Percentiles rank a stretch among this genome's conserved stretches.
phyloP scores from a whole-genome alignment of 2,113 vertebrate species.

The Nerophis lumbriciformis region DNA sequence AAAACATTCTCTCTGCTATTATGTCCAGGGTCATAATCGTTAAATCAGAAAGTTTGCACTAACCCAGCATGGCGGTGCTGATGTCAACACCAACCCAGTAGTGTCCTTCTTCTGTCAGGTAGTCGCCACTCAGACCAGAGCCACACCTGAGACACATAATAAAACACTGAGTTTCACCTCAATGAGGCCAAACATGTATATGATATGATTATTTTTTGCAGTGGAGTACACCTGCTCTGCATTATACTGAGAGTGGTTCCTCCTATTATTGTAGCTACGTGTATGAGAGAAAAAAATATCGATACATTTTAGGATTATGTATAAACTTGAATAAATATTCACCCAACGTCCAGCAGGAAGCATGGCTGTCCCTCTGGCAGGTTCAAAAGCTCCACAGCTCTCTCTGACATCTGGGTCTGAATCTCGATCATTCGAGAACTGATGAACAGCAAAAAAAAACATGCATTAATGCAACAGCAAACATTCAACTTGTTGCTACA shows the following conservation, averaged over 20 bases:
- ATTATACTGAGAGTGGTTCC: no score
- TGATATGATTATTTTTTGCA: no score
- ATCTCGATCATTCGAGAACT: conserved; percentile 93
- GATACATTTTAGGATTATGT: no score
- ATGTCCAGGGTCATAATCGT: no score
- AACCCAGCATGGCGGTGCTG: conserved; percentile 92
- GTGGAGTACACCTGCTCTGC: no score
- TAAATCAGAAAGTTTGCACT: conserved; percentile 30
- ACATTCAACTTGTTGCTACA: no score
- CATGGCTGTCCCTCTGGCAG: conserved; percentile 80
- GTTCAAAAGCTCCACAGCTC: conserved; percentile 85
- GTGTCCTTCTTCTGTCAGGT: conserved; percentile 85
- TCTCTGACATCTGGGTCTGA: conserved; percentile 89
- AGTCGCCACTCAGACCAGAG: conserved; percentile 91
- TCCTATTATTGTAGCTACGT: no score
- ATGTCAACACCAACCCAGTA: conserved; percentile 93
- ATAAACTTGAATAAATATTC: conserved; percentile 17
- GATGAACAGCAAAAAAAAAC: conserved; percentile 2
- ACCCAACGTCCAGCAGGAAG: conserved; percentile 90
- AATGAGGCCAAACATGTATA: no score
- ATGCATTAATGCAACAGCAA: neutral
- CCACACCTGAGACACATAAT: conserved; percentile 76
- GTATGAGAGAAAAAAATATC: no score
- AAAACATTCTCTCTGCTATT: no score
- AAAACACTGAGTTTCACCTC: neutral